phyloP scores from a whole-genome alignment of 2,797 vertebrate genomes.

The Spizella passerina region DNA sequence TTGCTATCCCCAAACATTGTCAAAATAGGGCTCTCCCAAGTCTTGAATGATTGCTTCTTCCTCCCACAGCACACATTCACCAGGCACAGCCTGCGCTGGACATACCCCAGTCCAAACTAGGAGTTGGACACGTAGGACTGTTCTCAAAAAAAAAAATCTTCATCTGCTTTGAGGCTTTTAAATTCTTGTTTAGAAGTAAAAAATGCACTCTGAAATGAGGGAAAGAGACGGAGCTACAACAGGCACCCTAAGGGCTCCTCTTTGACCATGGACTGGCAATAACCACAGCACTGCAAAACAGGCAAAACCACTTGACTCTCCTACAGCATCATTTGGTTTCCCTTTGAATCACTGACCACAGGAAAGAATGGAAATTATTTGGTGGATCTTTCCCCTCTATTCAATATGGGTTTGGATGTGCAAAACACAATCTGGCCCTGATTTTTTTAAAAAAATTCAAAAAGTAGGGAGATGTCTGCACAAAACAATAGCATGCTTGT shows the following conservation, averaged over 20 bases:
- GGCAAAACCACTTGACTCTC: not conserved
- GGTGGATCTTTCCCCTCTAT: not conserved
- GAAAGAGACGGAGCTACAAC: not conserved
- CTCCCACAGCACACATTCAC: not conserved
- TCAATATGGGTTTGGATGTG: not conserved
- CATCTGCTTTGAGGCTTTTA: not conserved
- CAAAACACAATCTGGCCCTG: not conserved
- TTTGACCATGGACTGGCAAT: not conserved
- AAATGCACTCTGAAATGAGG: not conserved
- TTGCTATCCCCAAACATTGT: not conserved
- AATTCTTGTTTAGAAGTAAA: not conserved
- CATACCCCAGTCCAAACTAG: not conserved
- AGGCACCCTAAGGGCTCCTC: not conserved
- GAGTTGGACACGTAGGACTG: not conserved
- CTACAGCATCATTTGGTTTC: not conserved
- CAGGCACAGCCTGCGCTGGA: not conserved
- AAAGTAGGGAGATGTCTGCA: not conserved
- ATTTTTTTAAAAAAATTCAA: not conserved
- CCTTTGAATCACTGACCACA: not conserved
- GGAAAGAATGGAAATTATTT: not conserved
- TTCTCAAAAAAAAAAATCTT: not conserved
- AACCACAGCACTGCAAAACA: not conserved
- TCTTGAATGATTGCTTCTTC: not conserved
- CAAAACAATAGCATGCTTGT: not conserved
- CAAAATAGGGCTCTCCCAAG: not conserved